Evolutionary conservation across 1,140 invertebrate genomes (phyloP).

Genomic region (Ceratina japonica): DNA sequence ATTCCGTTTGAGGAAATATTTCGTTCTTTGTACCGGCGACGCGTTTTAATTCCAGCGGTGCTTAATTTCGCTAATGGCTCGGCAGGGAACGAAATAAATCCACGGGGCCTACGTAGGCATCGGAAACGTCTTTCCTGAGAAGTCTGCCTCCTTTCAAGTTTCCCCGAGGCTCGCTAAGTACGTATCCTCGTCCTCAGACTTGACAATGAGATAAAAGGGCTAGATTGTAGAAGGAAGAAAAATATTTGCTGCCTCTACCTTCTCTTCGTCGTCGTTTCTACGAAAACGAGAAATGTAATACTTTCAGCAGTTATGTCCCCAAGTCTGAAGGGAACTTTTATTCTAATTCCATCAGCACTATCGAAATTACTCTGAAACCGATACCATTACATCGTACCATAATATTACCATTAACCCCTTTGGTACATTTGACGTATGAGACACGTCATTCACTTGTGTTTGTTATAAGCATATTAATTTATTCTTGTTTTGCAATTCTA

Average conservation of each 20-base stretch:
- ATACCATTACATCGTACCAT: too few species aligned
- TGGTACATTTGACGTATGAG: too few species aligned
- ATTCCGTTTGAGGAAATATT: neutral
- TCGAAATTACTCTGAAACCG: constrained; percentile 4
- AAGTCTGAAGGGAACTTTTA: neutral
- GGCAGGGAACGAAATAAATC: constrained; percentile 12
- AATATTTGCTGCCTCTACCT: constrained; percentile 8
- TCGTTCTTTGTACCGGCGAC: too few species aligned
- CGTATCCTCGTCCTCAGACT: constrained; percentile 16
- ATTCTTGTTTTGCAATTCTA: too few species aligned
- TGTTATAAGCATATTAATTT: too few species aligned
- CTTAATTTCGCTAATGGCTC: constrained; percentile 30
- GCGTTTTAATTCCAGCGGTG: neutral
- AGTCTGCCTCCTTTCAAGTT: constrained; percentile 17
- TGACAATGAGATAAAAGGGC: constrained; percentile 10
- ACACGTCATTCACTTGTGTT: too few species aligned
- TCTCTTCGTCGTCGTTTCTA: neutral
- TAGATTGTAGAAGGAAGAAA: constrained; percentile 1
- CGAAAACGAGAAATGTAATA: neutral
- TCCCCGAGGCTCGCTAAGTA: constrained; percentile 1
- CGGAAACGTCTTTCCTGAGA: constrained; percentile 6
- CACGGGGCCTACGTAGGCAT: neutral
- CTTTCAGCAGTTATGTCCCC: neutral
- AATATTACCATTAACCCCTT: too few species aligned
- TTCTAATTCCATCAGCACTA: neutral